These are phyloP conservation scores for Habropoda laboriosa DNA, from an alignment of 1,140 invertebrate species.

Conservation along the genomic window DNA sequence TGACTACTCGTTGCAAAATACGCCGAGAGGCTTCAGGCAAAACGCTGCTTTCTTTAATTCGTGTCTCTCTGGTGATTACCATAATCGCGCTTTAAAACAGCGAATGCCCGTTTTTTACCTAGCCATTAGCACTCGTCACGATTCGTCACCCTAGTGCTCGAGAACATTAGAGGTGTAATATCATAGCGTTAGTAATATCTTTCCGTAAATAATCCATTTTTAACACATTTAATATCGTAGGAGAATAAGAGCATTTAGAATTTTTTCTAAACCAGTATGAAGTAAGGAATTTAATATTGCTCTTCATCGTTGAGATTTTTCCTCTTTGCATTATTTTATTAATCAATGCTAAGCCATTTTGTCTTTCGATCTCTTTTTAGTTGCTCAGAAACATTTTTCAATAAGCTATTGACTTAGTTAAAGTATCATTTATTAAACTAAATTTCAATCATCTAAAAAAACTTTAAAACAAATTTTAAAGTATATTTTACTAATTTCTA, in stretches of 20 bases:
- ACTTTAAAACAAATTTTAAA: no score
- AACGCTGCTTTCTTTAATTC: slow-evolving; percentile 65
- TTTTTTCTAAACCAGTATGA: no score
- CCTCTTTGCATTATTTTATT: no score
- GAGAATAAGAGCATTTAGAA: background rate
- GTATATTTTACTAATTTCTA: no score
- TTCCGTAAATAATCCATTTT: background rate
- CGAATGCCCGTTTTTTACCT: slow-evolving; percentile 11
- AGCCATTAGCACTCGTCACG: background rate
- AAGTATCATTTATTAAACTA: no score
- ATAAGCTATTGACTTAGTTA: no score
- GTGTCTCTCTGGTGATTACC: background rate
- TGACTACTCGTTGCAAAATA: slow-evolving; percentile 34
- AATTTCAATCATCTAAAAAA: no score
- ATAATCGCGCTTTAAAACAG: slow-evolving; percentile 49
- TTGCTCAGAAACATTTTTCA: no score
- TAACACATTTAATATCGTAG: background rate
- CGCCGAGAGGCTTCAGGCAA: slow-evolving; percentile 20
- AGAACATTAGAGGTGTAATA: background rate
- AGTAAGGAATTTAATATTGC: no score
- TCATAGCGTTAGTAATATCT: background rate
- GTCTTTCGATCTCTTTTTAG: no score
- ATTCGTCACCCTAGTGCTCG: background rate
- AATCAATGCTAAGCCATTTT: no score
- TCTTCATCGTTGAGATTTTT: background rate